phyloP scores from a whole-genome alignment of 2,888 invertebrate species.

The Diplolepis rosae region DNA sequence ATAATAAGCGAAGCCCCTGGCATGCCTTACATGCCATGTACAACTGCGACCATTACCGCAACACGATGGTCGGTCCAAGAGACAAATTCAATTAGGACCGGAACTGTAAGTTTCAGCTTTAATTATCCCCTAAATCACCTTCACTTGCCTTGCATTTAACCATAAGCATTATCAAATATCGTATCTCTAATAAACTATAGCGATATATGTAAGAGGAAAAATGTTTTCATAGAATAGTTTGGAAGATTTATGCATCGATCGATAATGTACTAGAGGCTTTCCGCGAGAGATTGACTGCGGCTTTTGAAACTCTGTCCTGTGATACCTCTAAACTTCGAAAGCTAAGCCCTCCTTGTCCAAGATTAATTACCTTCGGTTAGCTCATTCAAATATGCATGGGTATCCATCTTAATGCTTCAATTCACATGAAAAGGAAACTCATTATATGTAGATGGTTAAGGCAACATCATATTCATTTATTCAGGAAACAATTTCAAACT shows the following conservation, averaged over 20 bases:
- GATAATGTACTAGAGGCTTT: background rate
- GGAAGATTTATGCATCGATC: background rate
- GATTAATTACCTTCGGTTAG: constrained; percentile 57
- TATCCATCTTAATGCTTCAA: constrained; percentile 40
- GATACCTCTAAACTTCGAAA: constrained; percentile 43
- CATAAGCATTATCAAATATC: too few species aligned
- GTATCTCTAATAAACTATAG: too few species aligned
- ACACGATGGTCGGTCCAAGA: constrained; percentile 62
- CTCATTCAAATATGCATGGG: background rate
- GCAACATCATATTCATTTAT: constrained; percentile 67
- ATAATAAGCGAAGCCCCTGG: constrained; percentile 72
- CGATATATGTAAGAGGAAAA: background rate
- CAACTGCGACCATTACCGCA: constrained; percentile 70
- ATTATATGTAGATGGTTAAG: constrained; percentile 60
- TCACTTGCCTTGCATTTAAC: too few species aligned
- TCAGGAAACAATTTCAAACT: constrained; percentile 59
- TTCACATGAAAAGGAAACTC: constrained; percentile 48
- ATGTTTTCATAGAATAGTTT: background rate
- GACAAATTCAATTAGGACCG: constrained; percentile 70
- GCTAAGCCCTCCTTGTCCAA: constrained; percentile 56
- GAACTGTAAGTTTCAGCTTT: constrained; percentile 60
- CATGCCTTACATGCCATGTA: constrained; percentile 64
- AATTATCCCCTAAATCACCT: constrained; percentile 40
- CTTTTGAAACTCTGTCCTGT: constrained; percentile 44
- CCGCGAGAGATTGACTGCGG: constrained; percentile 41